Conservation (phyloP, 2,113 vertebrate genomes). For the Agapornis roseicollis region DNA sequence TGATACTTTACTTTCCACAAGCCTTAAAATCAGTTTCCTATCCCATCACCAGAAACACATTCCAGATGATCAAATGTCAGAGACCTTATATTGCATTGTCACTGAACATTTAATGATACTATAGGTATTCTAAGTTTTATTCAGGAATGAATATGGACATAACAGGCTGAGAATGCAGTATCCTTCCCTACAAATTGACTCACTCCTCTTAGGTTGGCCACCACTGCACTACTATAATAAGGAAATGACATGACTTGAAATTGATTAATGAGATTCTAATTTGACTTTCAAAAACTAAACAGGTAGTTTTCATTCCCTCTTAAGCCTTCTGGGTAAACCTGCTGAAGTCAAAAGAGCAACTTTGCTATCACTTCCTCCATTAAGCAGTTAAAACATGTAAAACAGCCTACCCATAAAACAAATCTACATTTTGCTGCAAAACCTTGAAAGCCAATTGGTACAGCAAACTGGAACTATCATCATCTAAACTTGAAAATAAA, state of each 20-base stretch:
- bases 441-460: not conserved
- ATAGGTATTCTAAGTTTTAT: not conserved
- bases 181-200: not conserved
- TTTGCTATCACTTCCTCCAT: not conserved
- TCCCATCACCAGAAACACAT: not conserved
- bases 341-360: not conserved
- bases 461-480: not conserved
- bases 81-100: not conserved
- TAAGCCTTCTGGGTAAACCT: not conserved
- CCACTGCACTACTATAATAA: not conserved
- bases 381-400: not conserved
- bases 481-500: not conserved
- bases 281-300: not conserved
- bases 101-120: not conserved
- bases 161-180: accelerated
- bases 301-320: not conserved
- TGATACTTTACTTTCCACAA: not conserved
- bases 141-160: not conserved
- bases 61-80: not conserved
- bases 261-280: not conserved
- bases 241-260: not conserved
- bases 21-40: not conserved
- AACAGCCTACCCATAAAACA: not conserved
- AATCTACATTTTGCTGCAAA: not conserved
- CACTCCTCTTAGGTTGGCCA: not conserved